phyloP scores from a whole-genome alignment of 2,797 vertebrate genomes.

The Manis crassicaudata region DNA sequence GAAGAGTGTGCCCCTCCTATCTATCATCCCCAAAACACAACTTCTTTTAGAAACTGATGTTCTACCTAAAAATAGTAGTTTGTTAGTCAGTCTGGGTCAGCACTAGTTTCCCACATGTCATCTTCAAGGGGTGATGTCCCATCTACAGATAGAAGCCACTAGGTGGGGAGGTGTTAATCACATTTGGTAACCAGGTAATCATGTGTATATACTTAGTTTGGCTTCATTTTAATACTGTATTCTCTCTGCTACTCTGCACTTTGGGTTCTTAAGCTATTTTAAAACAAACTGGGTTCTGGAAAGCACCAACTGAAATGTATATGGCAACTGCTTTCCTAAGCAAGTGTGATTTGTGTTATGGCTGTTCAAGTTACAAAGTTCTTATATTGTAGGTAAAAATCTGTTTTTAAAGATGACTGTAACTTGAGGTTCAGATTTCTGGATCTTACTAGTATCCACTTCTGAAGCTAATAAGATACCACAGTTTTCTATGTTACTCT shows the following conservation, averaged over 20 bases:
- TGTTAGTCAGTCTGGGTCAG: slow-evolving; percentile 65
- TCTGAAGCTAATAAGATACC: slow-evolving; percentile 82
- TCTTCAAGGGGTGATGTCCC: slow-evolving; percentile 27
- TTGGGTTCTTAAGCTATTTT: slow-evolving; percentile 62
- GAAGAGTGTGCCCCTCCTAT: slow-evolving; percentile 61
- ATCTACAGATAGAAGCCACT: slow-evolving; percentile 54
- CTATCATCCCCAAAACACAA: slow-evolving; percentile 65
- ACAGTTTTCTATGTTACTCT: slow-evolving; percentile 85
- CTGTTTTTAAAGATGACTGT: slow-evolving; percentile 82
- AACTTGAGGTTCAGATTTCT: slow-evolving; percentile 81
- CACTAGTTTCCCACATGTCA: slow-evolving; percentile 54
- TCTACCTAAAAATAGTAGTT: slow-evolving; percentile 1
- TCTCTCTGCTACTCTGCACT: slow-evolving; percentile 71
- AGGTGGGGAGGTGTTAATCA: slow-evolving; percentile 20
- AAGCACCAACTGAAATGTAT: slow-evolving; percentile 77
- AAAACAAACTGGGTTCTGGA: slow-evolving; percentile 73
- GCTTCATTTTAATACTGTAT: slow-evolving; percentile 35
- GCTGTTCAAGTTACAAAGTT: slow-evolving; percentile 80
- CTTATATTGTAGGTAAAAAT: slow-evolving; percentile 80
- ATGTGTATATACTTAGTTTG: slow-evolving; percentile 62
- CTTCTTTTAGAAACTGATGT: slow-evolving; percentile 74
- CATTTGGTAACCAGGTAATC: slow-evolving; percentile 55
- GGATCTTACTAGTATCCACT: slow-evolving; percentile 83
- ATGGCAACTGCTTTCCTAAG: slow-evolving; percentile 75
- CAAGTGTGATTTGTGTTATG: slow-evolving; percentile 73